Evolutionary conservation across 2,797 vertebrate species (phyloP), one percentile per base, ranked within the genome.

Genomic region (Sebastes itinus): DNA sequence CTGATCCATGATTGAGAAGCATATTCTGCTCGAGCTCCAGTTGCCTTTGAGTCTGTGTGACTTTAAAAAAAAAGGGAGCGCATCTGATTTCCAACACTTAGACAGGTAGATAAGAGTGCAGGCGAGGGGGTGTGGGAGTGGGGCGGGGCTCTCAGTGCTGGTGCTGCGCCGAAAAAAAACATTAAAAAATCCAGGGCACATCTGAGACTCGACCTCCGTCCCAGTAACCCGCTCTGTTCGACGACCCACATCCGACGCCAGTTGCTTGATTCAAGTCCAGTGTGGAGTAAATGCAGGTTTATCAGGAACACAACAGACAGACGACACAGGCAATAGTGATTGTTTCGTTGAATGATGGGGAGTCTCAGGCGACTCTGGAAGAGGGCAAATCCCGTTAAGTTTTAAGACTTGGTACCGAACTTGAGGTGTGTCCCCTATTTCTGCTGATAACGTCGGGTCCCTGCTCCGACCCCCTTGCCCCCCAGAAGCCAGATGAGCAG

Each of bases 321-420:
- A 88, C 86, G 65, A 87, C 87, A 92, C 92, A 95, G 95, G 94
- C 94, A 94, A 92, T 92, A 95, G 95, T 95, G 95, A 96, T 95
- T 95, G 94, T 94, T 93, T 85, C 81, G 90, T 91, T 92, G 90
- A 92, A 92, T 88, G 89, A 92, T 72, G 72, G 1, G 78, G 78
- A 92, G 92, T 91, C 91, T 86, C 42, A 77, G 81, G 84, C 22
- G 89, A 94, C 92, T 92, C 91, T 92, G 92, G 91, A 92, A 94
- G 90, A 92, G 88, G 84, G 87, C 61, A 27, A 87, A 75, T 83
- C 83, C 86, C 84, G 59, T 25, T 25, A 87, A 25, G 81, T 78
- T 87, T 92, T 95, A 95, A 95, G 95, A 95, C 94, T 93, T 92
- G 74, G 94, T 95, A 95, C 94, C 91, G 58, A 92, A 94, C 88